A percentile compares a stretch with the other conserved stretches of the same genome.
phyloP scores from a whole-genome alignment of 2,113 vertebrate species.

The Pipa parva region DNA sequence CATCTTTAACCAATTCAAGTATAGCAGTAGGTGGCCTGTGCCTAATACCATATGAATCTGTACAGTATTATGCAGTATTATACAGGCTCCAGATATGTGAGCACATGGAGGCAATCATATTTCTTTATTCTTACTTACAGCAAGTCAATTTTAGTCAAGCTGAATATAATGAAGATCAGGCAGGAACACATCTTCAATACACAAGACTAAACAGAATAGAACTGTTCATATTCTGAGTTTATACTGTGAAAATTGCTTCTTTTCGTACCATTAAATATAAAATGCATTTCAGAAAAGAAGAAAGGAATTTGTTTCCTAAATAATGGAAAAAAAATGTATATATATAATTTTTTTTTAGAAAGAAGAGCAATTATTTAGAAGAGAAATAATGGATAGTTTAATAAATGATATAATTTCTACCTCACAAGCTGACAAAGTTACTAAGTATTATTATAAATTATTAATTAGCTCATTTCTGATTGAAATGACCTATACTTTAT shows the following conservation, averaged over 20 bases:
- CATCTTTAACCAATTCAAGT: constrained; percentile 27
- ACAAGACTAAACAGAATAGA: constrained; percentile 20
- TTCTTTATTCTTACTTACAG: constrained; percentile 2
- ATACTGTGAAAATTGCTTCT: constrained; percentile 12
- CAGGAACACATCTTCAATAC: constrained; percentile 29
- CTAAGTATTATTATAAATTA: no score
- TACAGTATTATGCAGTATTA: constrained; percentile 4
- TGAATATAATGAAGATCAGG: constrained; percentile 13
- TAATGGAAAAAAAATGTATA: no score
- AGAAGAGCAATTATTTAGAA: no score
- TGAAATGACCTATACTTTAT: no score
- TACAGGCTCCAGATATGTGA: constrained; percentile 23
- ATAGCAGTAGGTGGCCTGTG: constrained; percentile 7
- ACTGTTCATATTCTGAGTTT: constrained; percentile 17
- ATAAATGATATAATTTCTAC: no score
- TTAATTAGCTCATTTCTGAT: no score
- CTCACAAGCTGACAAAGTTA: no score
- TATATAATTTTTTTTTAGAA: no score
- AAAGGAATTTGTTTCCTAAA: no score
- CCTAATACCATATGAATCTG: constrained; percentile 26
- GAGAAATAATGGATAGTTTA: no score
- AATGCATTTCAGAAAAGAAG: no score
- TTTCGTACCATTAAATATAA: no score
- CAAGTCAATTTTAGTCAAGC: constrained; percentile 26
- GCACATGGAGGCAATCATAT: constrained; percentile 26